Evolutionary conservation across 2,888 invertebrate species (phyloP).

Genomic region (Neoscelio sp.): DNA sequence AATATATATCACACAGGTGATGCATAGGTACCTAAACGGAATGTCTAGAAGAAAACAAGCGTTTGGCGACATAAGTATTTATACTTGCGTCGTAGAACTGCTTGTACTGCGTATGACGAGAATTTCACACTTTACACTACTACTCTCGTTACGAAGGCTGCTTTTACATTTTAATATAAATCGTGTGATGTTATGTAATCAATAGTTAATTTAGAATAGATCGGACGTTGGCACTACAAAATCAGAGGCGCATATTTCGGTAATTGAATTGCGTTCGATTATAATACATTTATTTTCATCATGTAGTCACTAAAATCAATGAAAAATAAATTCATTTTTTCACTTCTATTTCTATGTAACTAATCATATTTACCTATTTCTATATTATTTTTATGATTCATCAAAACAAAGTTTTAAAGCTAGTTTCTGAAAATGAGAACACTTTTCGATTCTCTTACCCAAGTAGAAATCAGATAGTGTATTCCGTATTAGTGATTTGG

Average conservation of each 20-base stretch:
- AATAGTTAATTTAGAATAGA: constrained; percentile 48
- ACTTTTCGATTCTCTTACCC: too few relatives aligned
- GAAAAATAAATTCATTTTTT: too few relatives aligned
- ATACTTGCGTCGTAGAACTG: constrained; percentile 22
- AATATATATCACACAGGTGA: constrained; percentile 12
- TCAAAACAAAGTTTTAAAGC: too few relatives aligned
- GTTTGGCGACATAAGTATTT: constrained; percentile 31
- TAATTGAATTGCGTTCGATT: constrained; percentile 17
- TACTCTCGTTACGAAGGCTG: constrained; percentile 14
- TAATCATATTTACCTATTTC: too few relatives aligned
- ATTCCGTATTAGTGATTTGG: too few relatives aligned
- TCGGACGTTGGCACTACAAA: constrained; percentile 66
- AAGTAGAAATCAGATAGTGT: too few relatives aligned
- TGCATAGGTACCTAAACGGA: constrained; percentile 14
- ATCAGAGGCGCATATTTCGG: constrained; percentile 6
- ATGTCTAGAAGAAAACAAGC: constrained; percentile 33
- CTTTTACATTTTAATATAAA: constrained; percentile 58
- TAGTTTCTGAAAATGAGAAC: too few relatives aligned
- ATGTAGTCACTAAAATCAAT: background rate
- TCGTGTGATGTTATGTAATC: constrained; percentile 58
- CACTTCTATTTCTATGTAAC: too few relatives aligned
- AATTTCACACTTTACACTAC: constrained; percentile 40
- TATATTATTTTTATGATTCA: too few relatives aligned
- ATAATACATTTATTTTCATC: background rate
- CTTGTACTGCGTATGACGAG: constrained; percentile 42